Evolutionary conservation across 2,888 invertebrate genomes (phyloP).

Genomic region (Sminthurides aquaticus): DNA sequence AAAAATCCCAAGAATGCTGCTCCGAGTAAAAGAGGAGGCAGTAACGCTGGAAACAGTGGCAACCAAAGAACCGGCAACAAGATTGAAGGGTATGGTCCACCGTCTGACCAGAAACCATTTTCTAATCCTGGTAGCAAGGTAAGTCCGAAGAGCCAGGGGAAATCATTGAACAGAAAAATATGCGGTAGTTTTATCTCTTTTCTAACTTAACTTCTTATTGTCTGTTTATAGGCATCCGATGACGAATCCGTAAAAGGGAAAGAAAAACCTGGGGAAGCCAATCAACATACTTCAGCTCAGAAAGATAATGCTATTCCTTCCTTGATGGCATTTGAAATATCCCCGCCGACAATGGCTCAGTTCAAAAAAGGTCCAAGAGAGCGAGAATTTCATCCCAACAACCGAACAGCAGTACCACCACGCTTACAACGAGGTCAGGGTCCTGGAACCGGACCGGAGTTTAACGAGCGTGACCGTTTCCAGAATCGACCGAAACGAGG

Average conservation of each 20-base stretch:
- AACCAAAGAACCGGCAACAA: slow-evolving; percentile 49
- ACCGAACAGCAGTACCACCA: slow-evolving; percentile 11
- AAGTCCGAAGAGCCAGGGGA: too few relatives aligned
- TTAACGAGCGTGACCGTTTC: slow-evolving; percentile 18
- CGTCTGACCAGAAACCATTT: slow-evolving; percentile 70
- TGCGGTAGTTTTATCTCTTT: not conserved
- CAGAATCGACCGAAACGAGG: slow-evolving; percentile 22
- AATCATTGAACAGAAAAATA: not conserved
- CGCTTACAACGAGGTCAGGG: slow-evolving; percentile 18
- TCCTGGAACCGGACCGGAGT: slow-evolving; percentile 17
- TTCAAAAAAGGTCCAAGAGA: slow-evolving; percentile 25
- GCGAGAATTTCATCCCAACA: slow-evolving; percentile 7
- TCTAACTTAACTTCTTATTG: slow-evolving; percentile 3
- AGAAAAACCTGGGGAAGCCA: slow-evolving; percentile 16
- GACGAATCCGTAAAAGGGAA: slow-evolving; percentile 9
- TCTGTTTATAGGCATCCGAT: not conserved
- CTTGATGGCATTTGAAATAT: slow-evolving; percentile 23
- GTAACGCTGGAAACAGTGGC: slow-evolving; percentile 19
- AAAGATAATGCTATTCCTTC: slow-evolving; percentile 15
- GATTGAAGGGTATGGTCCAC: slow-evolving; percentile 71
- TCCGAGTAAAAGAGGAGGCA: slow-evolving; percentile 9
- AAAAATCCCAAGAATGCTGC: slow-evolving; percentile 3
- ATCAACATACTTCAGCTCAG: slow-evolving; percentile 5
- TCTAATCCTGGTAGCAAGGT: slow-evolving; percentile 22
- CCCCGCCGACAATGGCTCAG: slow-evolving; percentile 19